Percentiles rank a stretch among this genome's conserved stretches.
These are phyloP conservation scores for Chondrosia reniformis DNA, from an alignment of 37 sponge, comb jelly and placozoan genomes.

Conservation along the genomic window DNA sequence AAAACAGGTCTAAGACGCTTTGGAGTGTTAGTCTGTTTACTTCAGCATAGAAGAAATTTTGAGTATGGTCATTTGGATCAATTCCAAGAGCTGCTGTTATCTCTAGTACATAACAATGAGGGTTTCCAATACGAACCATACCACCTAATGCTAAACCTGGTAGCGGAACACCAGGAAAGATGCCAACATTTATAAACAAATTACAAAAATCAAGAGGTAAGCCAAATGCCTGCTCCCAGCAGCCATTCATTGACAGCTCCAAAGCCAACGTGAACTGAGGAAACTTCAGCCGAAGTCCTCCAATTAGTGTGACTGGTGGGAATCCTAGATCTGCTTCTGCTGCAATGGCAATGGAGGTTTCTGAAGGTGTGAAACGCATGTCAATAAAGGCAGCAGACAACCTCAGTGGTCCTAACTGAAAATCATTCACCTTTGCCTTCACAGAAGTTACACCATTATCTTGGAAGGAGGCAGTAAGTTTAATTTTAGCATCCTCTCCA, in stretches of 20 bases:
- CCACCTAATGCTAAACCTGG: slow-evolving; percentile 35
- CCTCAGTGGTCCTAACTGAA: background rate
- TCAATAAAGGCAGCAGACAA: slow-evolving; percentile 19
- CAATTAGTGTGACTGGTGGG: slow-evolving; percentile 3
- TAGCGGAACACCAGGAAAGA: slow-evolving; percentile 20
- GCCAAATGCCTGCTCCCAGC: slow-evolving; percentile 27
- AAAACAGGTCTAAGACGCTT: slow-evolving; percentile 22
- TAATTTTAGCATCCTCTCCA: slow-evolving; percentile 18
- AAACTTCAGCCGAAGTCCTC: background rate
- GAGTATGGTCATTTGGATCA: background rate
- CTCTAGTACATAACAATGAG: background rate
- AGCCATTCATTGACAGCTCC: slow-evolving; percentile 26
- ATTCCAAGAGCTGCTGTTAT: slow-evolving; percentile 22
- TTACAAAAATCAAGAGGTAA: slow-evolving; percentile 20
- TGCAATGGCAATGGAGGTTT: slow-evolving; percentile 9
- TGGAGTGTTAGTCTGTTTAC: slow-evolving; percentile 7
- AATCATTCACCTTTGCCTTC: background rate
- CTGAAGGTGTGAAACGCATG: background rate
- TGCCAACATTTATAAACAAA: background rate
- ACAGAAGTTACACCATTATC: background rate
- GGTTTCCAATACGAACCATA: slow-evolving; percentile 12
- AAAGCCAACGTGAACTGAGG: background rate
- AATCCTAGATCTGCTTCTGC: slow-evolving; percentile 7
- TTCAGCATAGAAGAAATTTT: slow-evolving; percentile 34
- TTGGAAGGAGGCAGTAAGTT: background rate